phyloP scores from a whole-genome alignment of 2,113 vertebrate genomes.

The Okapia johnstoni region DNA sequence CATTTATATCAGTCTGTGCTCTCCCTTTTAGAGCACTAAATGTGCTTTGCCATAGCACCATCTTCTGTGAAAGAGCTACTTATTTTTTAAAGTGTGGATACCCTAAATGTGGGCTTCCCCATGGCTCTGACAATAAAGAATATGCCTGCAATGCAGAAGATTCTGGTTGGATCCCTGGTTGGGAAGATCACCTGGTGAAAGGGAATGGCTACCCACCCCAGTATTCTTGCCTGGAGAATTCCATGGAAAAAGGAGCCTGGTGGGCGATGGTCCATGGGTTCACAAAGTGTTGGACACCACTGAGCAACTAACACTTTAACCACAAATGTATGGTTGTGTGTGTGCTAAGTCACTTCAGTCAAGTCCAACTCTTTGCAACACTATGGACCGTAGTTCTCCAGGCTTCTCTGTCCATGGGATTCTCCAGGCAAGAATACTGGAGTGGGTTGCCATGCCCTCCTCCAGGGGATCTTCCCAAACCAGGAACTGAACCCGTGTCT shows the following conservation, averaged over 20 bases:
- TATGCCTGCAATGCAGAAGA: not conserved
- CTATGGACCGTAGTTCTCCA: not conserved
- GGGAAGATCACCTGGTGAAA: not conserved
- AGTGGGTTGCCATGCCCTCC: not conserved
- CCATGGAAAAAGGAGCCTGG: not conserved
- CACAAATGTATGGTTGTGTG: not conserved
- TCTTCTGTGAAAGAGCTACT: not conserved
- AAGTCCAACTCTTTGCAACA: not conserved
- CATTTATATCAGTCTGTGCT: not conserved
- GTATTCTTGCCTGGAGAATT: not conserved
- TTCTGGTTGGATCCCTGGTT: not conserved
- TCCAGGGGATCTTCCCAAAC: not conserved
- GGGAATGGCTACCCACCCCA: not conserved
- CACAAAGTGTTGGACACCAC: not conserved
- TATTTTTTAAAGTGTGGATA: not conserved
- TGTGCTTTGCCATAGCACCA: not conserved
- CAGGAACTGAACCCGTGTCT: not conserved
- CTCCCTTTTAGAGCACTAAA: not conserved
- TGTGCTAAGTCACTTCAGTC: not conserved
- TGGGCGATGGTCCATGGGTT: not conserved
- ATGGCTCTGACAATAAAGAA: not conserved
- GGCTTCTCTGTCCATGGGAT: not conserved
- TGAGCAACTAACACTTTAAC: not conserved
- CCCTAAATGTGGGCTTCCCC: not conserved
- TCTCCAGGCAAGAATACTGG: not conserved